Base-by-base conservation (phyloP, 2,888 invertebrate species). In the Melipona beecheii region DNA sequence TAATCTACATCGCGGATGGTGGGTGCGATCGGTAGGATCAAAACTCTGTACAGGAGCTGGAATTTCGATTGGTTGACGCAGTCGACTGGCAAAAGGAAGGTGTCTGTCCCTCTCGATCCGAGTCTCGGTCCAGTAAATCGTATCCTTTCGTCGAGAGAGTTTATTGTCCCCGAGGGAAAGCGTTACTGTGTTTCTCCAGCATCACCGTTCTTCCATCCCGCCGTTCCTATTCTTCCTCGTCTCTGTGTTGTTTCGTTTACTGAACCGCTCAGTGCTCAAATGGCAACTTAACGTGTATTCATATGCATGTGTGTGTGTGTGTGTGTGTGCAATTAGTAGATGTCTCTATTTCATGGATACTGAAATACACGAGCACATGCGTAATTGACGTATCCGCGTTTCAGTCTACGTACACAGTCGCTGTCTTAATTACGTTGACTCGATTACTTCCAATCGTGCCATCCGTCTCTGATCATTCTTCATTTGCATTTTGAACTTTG, bases 111-210 rank as follows among this genome's bases (percentile, higher is more conserved):
- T 31, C 49, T 31, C 54, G 58, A n/a, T 2, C 52, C 64, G 36
- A 54, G 82, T 82, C 75, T 82, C 82, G 82, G 82, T 82, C 75
- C 82, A 82, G 75, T 82, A 82, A 82, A 75, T 73, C 71, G 81
- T 56, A 68, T 79, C 72, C 82, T 75, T 58, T 65, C 50, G 27
- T 31, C 49, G 71, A 62, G 75, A 79, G 72, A 82, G 75, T 81
- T 75, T 65, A 70, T 56, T 49, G 82, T 75, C 71, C 71, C 50
- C 73, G 19, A 52, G 56, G 75, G 81, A 75, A 50, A 81, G 75
- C 66, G 54, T 76, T 64, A 52, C 70, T 75, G 71, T 68, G 66
- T 81, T 54, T 58, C n/a, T 19, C 31, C n/a, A 9, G 62, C 50
- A 52, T n/a, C 50, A 52, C n/a, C 64, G 27, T 9, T 69, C 21